Evolutionary conservation across 2,113 vertebrate genomes (phyloP).

Genomic region (Hippopotamus amphibius): DNA sequence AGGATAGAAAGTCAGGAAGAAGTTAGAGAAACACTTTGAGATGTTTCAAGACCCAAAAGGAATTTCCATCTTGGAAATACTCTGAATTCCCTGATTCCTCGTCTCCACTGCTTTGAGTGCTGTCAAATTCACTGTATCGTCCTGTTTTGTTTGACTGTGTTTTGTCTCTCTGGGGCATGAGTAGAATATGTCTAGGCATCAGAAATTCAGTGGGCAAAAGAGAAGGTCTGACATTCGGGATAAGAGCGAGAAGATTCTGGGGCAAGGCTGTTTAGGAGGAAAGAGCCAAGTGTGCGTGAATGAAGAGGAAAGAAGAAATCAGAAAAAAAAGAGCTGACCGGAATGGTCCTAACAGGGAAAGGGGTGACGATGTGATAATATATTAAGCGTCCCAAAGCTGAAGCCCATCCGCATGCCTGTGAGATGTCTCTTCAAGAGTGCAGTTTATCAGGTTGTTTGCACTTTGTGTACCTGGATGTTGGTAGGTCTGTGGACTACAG

Average conservation of each 20-base stretch:
- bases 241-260: too few species aligned
- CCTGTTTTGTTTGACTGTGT: not conserved
- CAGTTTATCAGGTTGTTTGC: not conserved
- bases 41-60: not conserved
- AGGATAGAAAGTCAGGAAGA: not conserved
- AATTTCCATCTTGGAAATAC: not conserved
- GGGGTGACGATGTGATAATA: not conserved
- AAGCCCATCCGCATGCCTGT: not conserved
- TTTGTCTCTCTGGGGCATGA: too few species aligned
- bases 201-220: not conserved
- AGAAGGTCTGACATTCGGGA: not conserved
- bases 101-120: not conserved
- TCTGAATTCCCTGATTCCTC: not conserved
- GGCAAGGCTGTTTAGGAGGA: not conserved
- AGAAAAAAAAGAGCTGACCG: accelerated
- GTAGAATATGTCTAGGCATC: not conserved
- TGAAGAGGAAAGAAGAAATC: not conserved
- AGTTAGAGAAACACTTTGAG: not conserved
- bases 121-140: accelerated
- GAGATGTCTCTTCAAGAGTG: not conserved
- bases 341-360: not conserved
- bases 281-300: accelerated
- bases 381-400: not conserved
- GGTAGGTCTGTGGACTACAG: not conserved
- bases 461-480: not conserved